Evolutionary conservation across 2,113 vertebrate species (phyloP).

Genomic region (Aegithalos caudatus): DNA sequence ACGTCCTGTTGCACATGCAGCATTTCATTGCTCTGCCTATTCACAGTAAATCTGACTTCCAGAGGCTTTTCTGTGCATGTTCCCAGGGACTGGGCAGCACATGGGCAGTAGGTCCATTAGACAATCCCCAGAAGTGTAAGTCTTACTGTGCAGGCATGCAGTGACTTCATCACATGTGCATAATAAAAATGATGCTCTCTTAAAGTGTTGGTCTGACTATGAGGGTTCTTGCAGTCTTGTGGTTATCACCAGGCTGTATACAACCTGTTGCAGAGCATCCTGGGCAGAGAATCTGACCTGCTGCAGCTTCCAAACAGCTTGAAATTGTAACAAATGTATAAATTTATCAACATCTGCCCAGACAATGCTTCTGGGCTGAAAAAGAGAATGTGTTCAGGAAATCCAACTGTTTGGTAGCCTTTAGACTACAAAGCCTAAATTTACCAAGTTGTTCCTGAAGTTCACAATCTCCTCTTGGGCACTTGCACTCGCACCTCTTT

Average conservation of each 20-base stretch:
- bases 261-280: constrained; percentile 4
- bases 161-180: constrained; percentile 19
- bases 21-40: constrained; percentile 13
- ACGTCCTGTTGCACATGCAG: constrained; percentile 39
- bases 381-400: neutral
- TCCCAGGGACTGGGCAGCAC: constrained; percentile 39
- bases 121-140: constrained; percentile 18
- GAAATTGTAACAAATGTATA: neutral
- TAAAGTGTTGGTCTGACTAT: constrained; percentile 2
- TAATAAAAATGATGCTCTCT: constrained; percentile 20
- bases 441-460: neutral
- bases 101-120: constrained; percentile 33
- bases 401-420: neutral
- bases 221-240: constrained; percentile 32
- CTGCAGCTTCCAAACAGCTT: neutral
- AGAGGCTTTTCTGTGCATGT: neutral
- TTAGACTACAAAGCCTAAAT: neutral
- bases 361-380: neutral
- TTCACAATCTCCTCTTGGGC: neutral
- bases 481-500: neutral
- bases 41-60: constrained; percentile 40
- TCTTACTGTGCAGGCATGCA: neutral
- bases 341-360: neutral
- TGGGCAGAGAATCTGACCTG: constrained; percentile 26
- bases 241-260: constrained; percentile 45